These are phyloP conservation scores for Antitype chi DNA, from an alignment of 2,888 invertebrate genomes.

Conservation along the genomic window DNA sequence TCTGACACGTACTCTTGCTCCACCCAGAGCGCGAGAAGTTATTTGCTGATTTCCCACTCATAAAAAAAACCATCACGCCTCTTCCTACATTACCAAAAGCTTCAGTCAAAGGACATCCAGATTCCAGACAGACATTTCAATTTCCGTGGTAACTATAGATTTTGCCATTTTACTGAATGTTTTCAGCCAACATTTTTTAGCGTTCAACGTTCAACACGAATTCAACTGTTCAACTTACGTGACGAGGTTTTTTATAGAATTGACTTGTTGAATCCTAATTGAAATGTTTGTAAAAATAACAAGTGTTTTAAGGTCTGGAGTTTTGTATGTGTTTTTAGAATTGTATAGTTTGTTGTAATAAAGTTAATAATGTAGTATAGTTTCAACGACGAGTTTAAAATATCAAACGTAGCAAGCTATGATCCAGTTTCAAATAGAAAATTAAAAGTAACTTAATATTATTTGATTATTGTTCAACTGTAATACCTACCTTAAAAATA, in stretches of 20 bases:
- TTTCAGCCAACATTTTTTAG: slow-evolving; percentile 42
- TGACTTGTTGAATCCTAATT: slow-evolving; percentile 42
- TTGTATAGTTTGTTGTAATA: background rate
- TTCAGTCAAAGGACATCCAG: slow-evolving; percentile 6
- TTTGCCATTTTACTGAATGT: slow-evolving; percentile 28
- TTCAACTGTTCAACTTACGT: slow-evolving; percentile 34
- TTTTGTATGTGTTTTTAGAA: background rate
- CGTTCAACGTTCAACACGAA: slow-evolving; percentile 23
- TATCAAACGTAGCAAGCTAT: no score
- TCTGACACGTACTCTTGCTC: no score
- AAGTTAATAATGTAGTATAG: background rate
- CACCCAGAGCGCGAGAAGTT: no score
- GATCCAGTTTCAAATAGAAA: background rate
- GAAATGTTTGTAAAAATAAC: slow-evolving; percentile 13
- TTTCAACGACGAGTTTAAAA: no score
- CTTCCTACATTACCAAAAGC: background rate
- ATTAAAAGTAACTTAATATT: background rate
- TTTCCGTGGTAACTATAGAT: slow-evolving; percentile 44
- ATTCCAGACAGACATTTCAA: slow-evolving; percentile 39
- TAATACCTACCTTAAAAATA: no score
- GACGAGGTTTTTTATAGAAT: slow-evolving; percentile 44
- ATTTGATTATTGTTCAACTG: no score
- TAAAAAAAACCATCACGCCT: background rate
- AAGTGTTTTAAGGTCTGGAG: background rate
- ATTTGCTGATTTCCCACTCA: no score